Evolutionary conservation across 2,888 invertebrate genomes (phyloP).

Genomic region (Melikaiella ostensackeni): DNA sequence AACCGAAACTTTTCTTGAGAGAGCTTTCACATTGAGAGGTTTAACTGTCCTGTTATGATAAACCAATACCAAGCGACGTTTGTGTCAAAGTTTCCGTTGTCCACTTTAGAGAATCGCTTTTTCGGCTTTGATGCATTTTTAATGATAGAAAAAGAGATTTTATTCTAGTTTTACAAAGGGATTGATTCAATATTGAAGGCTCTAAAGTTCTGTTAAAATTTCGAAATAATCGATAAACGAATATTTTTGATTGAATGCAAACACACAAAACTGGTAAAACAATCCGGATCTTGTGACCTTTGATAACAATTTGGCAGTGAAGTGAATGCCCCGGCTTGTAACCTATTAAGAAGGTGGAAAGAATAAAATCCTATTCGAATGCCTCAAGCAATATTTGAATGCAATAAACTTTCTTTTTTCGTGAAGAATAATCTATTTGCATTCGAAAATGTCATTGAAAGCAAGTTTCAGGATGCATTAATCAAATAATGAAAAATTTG

Average conservation of each 20-base stretch:
- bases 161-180: constrained; percentile 3
- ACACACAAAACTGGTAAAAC: background rate
- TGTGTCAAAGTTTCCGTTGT: constrained; percentile 21
- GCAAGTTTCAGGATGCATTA: too few relatives aligned
- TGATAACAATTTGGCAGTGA: too few relatives aligned
- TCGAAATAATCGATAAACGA: background rate
- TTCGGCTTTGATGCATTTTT: constrained; percentile 31
- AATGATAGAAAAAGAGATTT: constrained; percentile 10
- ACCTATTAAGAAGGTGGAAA: too few relatives aligned
- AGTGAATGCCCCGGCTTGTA: too few relatives aligned
- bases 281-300: background rate
- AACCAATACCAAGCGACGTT: constrained; percentile 30
- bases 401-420: too few relatives aligned
- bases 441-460: too few relatives aligned
- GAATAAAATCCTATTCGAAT: too few relatives aligned
- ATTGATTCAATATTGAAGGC: constrained; percentile 6
- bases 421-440: too few relatives aligned
- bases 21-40: constrained; percentile 6
- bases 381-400: too few relatives aligned
- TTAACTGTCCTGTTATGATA: constrained; percentile 32
- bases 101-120: constrained; percentile 22
- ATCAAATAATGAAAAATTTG: too few relatives aligned
- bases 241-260: background rate
- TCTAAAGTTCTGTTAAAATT: background rate
- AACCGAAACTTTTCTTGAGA: constrained; percentile 2